Conservation (phyloP, 2,113 vertebrate species). For the Passer domesticus region DNA sequence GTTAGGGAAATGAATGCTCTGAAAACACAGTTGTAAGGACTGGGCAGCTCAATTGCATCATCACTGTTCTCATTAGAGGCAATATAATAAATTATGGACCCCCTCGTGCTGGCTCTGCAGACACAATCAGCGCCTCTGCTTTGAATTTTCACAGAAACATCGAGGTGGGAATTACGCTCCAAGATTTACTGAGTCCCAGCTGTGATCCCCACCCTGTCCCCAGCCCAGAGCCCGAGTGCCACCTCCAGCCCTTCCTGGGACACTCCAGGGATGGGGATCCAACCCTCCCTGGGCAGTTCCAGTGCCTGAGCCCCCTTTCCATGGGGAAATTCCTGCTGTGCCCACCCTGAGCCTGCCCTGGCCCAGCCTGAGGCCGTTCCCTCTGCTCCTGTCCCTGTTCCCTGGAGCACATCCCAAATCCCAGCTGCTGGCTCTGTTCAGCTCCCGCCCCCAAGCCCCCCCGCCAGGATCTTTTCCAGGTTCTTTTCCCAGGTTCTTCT, state of each 20-base stretch:
- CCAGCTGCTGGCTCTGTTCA: background rate
- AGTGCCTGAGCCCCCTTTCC: background rate
- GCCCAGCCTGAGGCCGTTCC: background rate
- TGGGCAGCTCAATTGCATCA: background rate
- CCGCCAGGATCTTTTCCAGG: no score
- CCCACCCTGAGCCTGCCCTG: background rate
- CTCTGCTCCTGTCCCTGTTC: background rate
- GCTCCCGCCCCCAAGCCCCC: background rate
- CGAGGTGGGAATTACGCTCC: background rate
- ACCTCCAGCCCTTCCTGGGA: no score
- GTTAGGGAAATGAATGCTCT: background rate
- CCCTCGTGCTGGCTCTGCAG: background rate
- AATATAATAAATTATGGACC: background rate
- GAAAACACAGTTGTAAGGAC: background rate
- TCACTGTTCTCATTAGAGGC: background rate
- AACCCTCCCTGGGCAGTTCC: background rate
- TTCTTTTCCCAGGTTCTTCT: no score
- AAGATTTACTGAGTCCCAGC: fast-evolving
- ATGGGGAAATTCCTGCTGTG: background rate
- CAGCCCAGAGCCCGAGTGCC: background rate
- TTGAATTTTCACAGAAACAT: background rate
- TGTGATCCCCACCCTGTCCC: background rate
- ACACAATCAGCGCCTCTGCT: background rate
- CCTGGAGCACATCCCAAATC: background rate
- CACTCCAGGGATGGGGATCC: background rate